Evolutionary conservation across 2,797 vertebrate species (phyloP), one percentile per base, ranked within the genome.

Genomic region (Hoplostethus mediterraneus): DNA sequence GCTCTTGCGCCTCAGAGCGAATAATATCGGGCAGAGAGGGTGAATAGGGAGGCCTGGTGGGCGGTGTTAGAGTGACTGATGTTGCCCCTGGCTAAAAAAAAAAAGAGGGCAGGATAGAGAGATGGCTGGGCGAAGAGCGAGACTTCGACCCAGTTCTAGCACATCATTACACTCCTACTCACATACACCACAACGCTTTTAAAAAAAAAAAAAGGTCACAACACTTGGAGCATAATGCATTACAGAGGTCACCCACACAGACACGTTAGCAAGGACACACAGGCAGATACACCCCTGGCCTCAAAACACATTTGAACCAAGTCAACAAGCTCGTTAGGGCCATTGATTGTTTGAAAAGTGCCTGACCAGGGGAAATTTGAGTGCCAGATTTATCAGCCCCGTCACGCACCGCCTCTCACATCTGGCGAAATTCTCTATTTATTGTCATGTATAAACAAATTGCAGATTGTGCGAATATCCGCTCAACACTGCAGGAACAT

Each of bases 311-410:
- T 81, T 44, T 47, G 56, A 68, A 77, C 58, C 73, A 71, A 82
- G 87, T 89, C 90, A 90, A 92, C 88, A 88, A 88, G 77, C 85
- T 85, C 82, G 84, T 90, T 87, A 89, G 70, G 55, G 48, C 63
- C 83, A 87, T 78, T 82, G 89, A 91, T 87, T 85, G 84, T 86
- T 83, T 74, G 63, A 82, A 81, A 87, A 79, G 80, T 80, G 80
- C 76, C 54, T 21, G 78, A 77, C 38, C 63, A 16, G 75, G 60
- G 71, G 84, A 86, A 85, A 87, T 76, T 58, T 36, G 47, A 89
- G 78, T 38, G 65, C 63, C 28, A 73, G 67, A 81, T 80, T 80
- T 61, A 73, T 77, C 76, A 79, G 59, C 71, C 44, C 36, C 54
- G 66, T 82, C 80, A 84, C 47, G 31, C 73, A 51, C 33, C 16